A percentile compares a stretch with the other conserved stretches of the same genome.
These are phyloP conservation scores for Metellina segmentata DNA, from an alignment of 2,888 invertebrate genomes.

Conservation along the genomic window DNA sequence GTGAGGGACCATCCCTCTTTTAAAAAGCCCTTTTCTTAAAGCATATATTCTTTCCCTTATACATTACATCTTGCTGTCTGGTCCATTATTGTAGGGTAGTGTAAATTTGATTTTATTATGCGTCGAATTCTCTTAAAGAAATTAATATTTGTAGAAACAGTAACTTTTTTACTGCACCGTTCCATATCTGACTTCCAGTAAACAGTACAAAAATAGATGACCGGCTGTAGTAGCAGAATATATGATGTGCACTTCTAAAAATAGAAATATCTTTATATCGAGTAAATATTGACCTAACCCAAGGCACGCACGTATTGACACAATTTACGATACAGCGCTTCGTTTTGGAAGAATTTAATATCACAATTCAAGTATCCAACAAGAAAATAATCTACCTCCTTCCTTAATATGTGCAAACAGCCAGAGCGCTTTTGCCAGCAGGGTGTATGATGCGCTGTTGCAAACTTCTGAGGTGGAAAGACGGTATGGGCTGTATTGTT, in stretches of 20 bases:
- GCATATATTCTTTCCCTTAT: no score
- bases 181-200: no score
- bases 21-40: no score
- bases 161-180: no score
- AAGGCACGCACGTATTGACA: slow-evolving; percentile 33
- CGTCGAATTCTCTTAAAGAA: no score
- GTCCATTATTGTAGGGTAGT: no score
- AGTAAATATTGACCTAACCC: slow-evolving; percentile 4
- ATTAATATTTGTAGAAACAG: no score
- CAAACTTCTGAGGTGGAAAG: neutral
- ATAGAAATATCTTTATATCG: neutral
- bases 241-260: neutral
- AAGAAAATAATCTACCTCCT: neutral
- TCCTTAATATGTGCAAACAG: slow-evolving; percentile 48
- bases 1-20: no score
- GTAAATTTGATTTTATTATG: no score
- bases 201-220: no score
- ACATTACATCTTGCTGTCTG: no score
- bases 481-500: neutral
- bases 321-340: slow-evolving; percentile 35
- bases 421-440: neutral
- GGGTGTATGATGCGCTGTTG: neutral
- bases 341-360: slow-evolving; percentile 44
- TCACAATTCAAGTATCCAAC: slow-evolving; percentile 15
- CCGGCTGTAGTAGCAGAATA: neutral